A percentile compares a stretch with the other conserved stretches of the same genome.
Conservation (phyloP, 2,113 vertebrate genomes). For the Phocoena phocoena region DNA sequence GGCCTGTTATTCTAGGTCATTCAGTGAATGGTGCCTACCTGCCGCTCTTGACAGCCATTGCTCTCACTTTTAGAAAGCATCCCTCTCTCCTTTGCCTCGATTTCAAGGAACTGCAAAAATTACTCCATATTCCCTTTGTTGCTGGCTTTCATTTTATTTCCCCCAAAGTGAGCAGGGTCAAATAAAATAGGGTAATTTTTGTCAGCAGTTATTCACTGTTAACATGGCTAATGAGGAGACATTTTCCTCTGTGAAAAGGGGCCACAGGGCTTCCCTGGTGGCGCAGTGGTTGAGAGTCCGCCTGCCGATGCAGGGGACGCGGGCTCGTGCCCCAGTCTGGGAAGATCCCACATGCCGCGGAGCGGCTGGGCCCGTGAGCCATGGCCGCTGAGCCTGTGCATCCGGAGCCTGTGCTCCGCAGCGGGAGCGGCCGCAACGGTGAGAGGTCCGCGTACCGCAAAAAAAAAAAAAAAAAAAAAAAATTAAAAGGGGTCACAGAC, state of each 20-base stretch:
- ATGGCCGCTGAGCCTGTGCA: no score
- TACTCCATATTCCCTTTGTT: neutral
- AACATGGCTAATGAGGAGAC: neutral
- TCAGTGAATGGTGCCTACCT: neutral
- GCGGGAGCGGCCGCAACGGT: no score
- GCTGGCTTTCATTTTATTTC: neutral
- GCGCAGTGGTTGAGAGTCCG: no score
- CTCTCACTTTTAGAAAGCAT: neutral
- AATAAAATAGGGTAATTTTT: neutral
- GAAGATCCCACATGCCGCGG: no score
- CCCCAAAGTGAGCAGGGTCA: neutral
- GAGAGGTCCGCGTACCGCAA: no score
- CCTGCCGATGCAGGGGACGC: no score
- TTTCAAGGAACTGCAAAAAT: neutral
- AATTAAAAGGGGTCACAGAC: no score
- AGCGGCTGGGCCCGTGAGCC: no score
- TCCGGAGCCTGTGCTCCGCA: no score
- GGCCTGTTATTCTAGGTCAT: fast-evolving
- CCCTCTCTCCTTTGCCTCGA: fast-evolving
- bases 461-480: no score
- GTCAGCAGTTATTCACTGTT: neutral
- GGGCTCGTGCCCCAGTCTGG: no score
- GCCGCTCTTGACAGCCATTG: neutral
- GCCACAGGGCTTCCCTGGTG: no score
- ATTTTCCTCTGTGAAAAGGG: neutral